phyloP scores from a whole-genome alignment of 2,888 invertebrate genomes.

The Petrolisthes cinctipes region DNA sequence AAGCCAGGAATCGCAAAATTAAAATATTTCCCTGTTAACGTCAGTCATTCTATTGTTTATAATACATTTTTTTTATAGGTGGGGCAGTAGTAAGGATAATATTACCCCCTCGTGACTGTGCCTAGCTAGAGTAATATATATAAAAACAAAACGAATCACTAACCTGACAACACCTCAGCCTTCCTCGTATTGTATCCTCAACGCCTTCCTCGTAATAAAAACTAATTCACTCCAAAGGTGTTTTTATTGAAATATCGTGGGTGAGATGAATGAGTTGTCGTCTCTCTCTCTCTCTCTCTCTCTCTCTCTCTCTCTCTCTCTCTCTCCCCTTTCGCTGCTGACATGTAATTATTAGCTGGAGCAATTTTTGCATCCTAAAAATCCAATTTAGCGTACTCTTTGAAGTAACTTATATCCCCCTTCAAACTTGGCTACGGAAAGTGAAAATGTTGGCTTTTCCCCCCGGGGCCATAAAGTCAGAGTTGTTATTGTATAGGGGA shows the following conservation, averaged over 20 bases:
- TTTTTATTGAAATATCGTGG: neutral
- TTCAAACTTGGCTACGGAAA: neutral
- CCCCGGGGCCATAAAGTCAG: no score
- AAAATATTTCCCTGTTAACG: neutral
- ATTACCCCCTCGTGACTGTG: no score
- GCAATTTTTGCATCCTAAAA: conserved; percentile 20
- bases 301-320: neutral
- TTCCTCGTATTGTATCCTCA: neutral
- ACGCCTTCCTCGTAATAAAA: neutral
- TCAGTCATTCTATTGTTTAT: neutral
- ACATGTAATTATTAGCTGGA: conserved; percentile 31
- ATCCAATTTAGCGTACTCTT: conserved; percentile 25
- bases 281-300: neutral
- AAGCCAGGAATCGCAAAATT: neutral
- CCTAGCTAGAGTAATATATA: no score
- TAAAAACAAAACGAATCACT: neutral
- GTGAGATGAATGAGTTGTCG: neutral
- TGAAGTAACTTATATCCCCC: conserved; percentile 21
- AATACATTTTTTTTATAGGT: neutral
- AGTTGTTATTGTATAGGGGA: no score
- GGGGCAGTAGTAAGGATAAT: neutral
- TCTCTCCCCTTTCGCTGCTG: neutral
- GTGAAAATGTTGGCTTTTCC: neutral
- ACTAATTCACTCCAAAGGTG: conserved; percentile 2
- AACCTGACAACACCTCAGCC: neutral